These are phyloP conservation scores for Eucidaris tribuloides DNA, from an alignment of 35 echinoderm and acorn worm species.

Conservation along the genomic window DNA sequence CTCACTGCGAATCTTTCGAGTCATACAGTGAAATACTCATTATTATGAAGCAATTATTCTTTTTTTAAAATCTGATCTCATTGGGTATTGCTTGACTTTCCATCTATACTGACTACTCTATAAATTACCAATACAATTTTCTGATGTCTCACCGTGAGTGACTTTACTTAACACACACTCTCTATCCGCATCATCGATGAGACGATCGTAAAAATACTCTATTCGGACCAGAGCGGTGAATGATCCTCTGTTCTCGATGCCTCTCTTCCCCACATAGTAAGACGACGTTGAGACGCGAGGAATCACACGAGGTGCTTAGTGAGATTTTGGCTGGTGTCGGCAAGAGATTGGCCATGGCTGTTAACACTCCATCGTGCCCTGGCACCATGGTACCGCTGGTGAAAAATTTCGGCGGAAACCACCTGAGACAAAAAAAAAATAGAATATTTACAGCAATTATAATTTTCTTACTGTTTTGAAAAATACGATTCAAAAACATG, in stretches of 20 bases:
- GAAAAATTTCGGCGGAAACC: constrained; percentile 83
- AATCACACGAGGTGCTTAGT: constrained; percentile 95
- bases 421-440: constrained; percentile 54
- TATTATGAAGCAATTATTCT: too few species aligned
- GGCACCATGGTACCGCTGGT: constrained; percentile 67
- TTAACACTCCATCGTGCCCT: constrained; percentile 90
- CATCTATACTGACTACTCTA: too few species aligned
- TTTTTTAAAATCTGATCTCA: too few species aligned
- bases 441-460: too few species aligned
- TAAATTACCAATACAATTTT: too few species aligned
- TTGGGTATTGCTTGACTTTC: too few species aligned
- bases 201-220: constrained; percentile 98
- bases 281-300: constrained; percentile 90
- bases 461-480: too few species aligned
- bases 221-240: constrained; percentile 95
- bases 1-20: too few species aligned
- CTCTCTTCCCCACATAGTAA: constrained; percentile 84
- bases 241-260: constrained; percentile 89
- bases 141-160: too few species aligned
- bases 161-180: constrained; percentile 89
- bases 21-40: too few species aligned
- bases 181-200: constrained; percentile 92
- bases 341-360: constrained; percentile 92
- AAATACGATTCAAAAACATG: too few species aligned
- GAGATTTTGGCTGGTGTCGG: constrained; percentile 98